Base-by-base conservation (phyloP, 2,113 vertebrate species). In the Cyrtonyx montezumae region DNA sequence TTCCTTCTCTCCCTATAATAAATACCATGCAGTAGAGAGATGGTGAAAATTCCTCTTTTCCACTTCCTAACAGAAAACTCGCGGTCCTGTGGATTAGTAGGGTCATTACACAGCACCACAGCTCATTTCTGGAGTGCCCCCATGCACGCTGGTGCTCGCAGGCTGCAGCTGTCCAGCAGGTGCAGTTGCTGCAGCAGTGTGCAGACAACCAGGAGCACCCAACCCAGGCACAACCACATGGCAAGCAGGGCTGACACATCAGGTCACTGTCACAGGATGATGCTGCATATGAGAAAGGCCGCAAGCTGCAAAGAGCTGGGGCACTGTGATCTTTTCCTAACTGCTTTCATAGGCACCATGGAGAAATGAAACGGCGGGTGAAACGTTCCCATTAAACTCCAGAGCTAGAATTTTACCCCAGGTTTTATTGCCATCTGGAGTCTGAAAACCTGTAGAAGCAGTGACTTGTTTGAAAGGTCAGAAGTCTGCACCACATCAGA, bases 361-460 rank as follows among this genome's bases (percentile, higher is more conserved):
- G 45, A 69, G 62, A 76, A 87, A 95, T 69, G 8, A 69, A 45
- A 73, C 80, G n/a, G 46, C 0, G 0, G 37, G 79, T 69, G 62
- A 49, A 76, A 79, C 8, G 18, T 59, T 96, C 48, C 51, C 2
- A 6, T 46, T 78, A 71, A 86, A 81, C 48, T 58, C 4, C 0
- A 4, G 67, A 88, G 61, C 13, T 25, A 86, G 66, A 71, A 59
- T 48, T 89, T 96, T 65, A 73, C 14, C 67, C 13, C 81, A 73
- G 43, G 67, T 91, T 93, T 92, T 92, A 84, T 87, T 95, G 84
- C 75, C 86, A 76, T 82, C 87, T 86, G 85, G 88, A 94, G 76
- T 12, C 45, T 79, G 87, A 78, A 87, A 90, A 91, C 34, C 69
- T 66, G 37, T 78, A 94, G 81, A 69, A 93, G 63, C 37, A 32